Conservation (phyloP, 2,888 invertebrate genomes). For the Orthosia gracilis region DNA sequence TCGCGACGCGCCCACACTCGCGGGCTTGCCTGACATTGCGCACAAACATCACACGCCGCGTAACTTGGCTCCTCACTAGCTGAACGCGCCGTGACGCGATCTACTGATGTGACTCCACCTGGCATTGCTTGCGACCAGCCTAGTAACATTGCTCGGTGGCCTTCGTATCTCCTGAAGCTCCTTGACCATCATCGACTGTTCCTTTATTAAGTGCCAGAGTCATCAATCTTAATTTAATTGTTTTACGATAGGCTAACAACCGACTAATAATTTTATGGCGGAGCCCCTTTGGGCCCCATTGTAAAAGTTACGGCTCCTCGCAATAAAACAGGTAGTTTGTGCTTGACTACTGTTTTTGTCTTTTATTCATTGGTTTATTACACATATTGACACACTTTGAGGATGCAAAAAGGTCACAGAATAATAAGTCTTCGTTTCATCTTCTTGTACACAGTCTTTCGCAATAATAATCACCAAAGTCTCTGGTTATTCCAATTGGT, state of each 20-base stretch:
- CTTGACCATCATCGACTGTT: conserved; percentile 85
- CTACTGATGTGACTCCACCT: conserved; percentile 80
- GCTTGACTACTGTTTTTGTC: conserved; percentile 73
- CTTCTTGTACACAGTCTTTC: conserved; percentile 71
- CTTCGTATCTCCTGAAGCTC: conserved; percentile 75
- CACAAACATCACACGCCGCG: conserved; percentile 93
- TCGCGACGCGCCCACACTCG: conserved; percentile 92
- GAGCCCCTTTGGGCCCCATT: conserved; percentile 89
- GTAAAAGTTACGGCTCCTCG: conserved; percentile 81
- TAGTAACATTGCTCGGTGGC: conserved; percentile 85
- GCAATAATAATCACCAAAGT: conserved; percentile 65
- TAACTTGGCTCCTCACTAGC: conserved; percentile 86
- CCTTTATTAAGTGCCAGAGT: conserved; percentile 78
- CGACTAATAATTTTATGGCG: conserved; percentile 87
- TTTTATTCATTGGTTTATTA: conserved; percentile 75
- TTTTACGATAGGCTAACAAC: conserved; percentile 83
- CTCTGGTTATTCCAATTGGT: conserved; percentile 52
- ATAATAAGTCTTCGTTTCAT: conserved; percentile 82
- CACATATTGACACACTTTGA: conserved; percentile 82
- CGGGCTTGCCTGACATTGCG: conserved; percentile 95
- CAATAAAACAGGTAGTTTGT: conserved; percentile 80
- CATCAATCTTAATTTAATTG: conserved; percentile 83
- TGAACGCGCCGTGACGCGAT: conserved; percentile 82
- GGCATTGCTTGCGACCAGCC: conserved; percentile 84
- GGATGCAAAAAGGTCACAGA: conserved; percentile 86